Evolutionary conservation across 2,888 invertebrate species (phyloP), one percentile per base, ranked within the genome.

Genomic region (Odontocolon sp.): DNA sequence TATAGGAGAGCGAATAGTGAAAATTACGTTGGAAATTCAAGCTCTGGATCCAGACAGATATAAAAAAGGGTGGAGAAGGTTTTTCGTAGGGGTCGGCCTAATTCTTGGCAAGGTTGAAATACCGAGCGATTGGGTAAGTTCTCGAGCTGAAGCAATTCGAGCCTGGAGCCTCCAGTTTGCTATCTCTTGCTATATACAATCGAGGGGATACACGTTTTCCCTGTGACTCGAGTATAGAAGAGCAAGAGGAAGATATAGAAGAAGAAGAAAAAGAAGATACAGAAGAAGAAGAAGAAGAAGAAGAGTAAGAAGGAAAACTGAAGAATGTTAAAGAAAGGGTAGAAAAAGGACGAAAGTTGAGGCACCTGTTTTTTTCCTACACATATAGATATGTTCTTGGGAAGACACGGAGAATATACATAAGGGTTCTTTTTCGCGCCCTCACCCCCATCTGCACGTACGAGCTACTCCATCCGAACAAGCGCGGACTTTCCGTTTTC

Each of bases 111-210:
- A 66, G 52, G 52, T 75, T 59, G 69, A 47, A 69, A 57, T 16
- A 56, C 38, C 56, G 68, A 57, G 38, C 40, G 47, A 67, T 52
- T 36, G 42, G 36, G 63, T 68, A 68, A 63, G 56, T 40, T 45
- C 64, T 64, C 64, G 50, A 66, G 64, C 59, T 52, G 52, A 64
- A 68, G 70, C 70, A 75, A 75, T 70, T 70, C 59, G 59, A 70
- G 64, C 59, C 36, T 47, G 23, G 16, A 64, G 63, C 45, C 63
- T 56, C 36, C 64, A 47, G 57, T 54, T 59, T 52, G 64, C 64
- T 47, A 11, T 16, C n/a, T n/a, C n/a, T n/a, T 28, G 26, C 28
- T 47, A 6, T 63, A 3, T 33, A 47, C 21, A 47, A 50, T 23
- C 33, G 9, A 4, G 45, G 47, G 21, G 6, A 21, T 28, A n/a